Base-by-base conservation (phyloP, 2,888 invertebrate species). In the Eristalis intricaria region DNA sequence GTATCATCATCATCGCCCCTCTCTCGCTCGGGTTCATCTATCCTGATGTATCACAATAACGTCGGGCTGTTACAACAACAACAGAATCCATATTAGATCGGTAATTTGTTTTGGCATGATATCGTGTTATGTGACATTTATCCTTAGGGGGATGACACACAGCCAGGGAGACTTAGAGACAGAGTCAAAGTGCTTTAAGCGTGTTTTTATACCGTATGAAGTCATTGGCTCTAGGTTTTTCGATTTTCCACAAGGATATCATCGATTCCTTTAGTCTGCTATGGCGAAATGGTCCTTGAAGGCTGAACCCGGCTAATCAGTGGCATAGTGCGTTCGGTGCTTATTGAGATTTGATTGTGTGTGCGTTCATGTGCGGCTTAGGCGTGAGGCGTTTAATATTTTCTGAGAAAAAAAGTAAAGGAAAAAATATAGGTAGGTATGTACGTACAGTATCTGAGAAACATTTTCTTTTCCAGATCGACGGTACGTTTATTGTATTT, bases 31-130 rank as follows among this genome's bases (percentile, higher is more conserved):
- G 50, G 71, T 61, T 65, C 75, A 32, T 58, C 79, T 60, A 23
- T 80, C 56, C 43, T 22, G 65, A 66, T 65, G 61, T 68, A 66
- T 69, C 74, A 73, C 58, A 84, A 65, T 69, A 64, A 69, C 26
- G 63, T 13, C 23, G 69, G 40, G 32, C 38, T 64, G 71, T 68
- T 32, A 64, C 82, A 74, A 82, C 82, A 74, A 64, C 64, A 56
- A 43, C 58, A 77, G 75, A 87, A 80, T 79, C 79, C 84, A 69
- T 87, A 87, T 87, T 87, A 87, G 87, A 87, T 87, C 79, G 79
- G 87, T 87, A 87, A 87, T 87, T 87, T 80, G 87, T 87, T 87
- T 87, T 87, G 87, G 87, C 87, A 84, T 79, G 87, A 84, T 87
- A 87, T 84, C 87, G 79, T 60, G 87, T 68, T 83, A 71, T 87